Evolutionary conservation across 1,140 invertebrate genomes (phyloP), one percentile per base, ranked within the genome.

Genomic region (Physella acuta): DNA sequence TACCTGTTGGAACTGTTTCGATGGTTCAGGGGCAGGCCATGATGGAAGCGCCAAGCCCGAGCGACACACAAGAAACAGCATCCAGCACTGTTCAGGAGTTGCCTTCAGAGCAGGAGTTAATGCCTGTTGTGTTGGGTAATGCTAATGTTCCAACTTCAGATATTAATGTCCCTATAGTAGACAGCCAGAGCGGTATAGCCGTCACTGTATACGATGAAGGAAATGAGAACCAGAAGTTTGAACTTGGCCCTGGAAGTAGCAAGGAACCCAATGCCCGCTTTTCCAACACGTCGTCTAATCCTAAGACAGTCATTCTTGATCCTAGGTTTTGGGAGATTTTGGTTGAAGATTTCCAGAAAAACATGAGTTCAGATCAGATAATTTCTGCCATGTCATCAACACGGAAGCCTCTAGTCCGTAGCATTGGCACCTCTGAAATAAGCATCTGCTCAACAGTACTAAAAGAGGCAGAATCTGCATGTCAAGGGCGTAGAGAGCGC

Each of bases 261-360:
- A 73, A 73, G 36, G 71, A 73, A 37, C 66, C 66, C 16, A 70
- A 70, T 34, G 62, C 67, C 2, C 55, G 68, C 8, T 73, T 73
- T 68, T 70, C 71, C 52, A 73, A 68, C 33, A 68, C 64, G 14
- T 73, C 68, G 5, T 28, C 36, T 5, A 66, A 65, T 8, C 71
- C 71, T 17, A 73, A 73, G 55, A 73, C 71, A 16, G 71, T 73
- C 31, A 73, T 73, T 17, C 62, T 73, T 17, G 71, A 73, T 39
- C 71, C 71, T 17, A 56, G 68, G n/a, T 73, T 73, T 58, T 73
- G 71, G 71, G 71, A 73, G 11, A 73, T 73, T 53, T 33, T 73
- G 49, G 71, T 73, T 11, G 71, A 73, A 31, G 71, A 73, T 61
- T 73, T 73, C 55, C 71, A 73, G 71, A 73, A 73, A 28, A 73